Base-by-base conservation (phyloP, 2,888 invertebrate genomes). In the Ochropleura plecta region DNA sequence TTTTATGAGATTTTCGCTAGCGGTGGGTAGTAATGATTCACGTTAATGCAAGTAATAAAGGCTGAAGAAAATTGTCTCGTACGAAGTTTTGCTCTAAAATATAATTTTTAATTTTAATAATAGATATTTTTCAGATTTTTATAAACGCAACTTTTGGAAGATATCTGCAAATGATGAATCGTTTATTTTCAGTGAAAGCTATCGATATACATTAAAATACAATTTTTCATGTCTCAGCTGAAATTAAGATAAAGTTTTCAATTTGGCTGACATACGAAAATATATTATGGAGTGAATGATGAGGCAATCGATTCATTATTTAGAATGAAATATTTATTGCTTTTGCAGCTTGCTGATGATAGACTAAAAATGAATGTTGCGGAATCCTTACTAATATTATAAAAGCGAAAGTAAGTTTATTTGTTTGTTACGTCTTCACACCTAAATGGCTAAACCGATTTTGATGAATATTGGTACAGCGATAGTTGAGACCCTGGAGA, bases 1-100 rank as follows among this genome's bases (percentile, higher is more conserved):
- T 53, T 76, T 69, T 69, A 76, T 55, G 70, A 76, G n/a, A 62
- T 78, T 70, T 76, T 62, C 48, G 79, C 49, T 76, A 79, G 18
- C 79, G 9, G 40, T 42, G 20, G 44, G 9, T 20, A n/a, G n/a
- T n/a, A 20, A 40, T 70, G n/a, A 55, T 55, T 79, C 49, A 76
- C 18, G 44, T 49, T 16, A 44, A 18, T 57, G 40, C 44, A 49
- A 67, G 51, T 62, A 48, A 63, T 44, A 55, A 66, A 46, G 30
- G 10, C 12, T 16, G 8, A 55, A 20, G 30, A 55, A 60, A 55
- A 48, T 7, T 62, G 5, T 14, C 20, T 10, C 10, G 5, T 14
- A 44, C 1, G n/a, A 48, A 10, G 0, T n/a, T 46, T 48, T 20
- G 6, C 40, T 63, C 5, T 10, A 14, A 0, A 48, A 4, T 5